phyloP scores from a whole-genome alignment of 2,888 invertebrate genomes.

The Ectemnius cavifrons region DNA sequence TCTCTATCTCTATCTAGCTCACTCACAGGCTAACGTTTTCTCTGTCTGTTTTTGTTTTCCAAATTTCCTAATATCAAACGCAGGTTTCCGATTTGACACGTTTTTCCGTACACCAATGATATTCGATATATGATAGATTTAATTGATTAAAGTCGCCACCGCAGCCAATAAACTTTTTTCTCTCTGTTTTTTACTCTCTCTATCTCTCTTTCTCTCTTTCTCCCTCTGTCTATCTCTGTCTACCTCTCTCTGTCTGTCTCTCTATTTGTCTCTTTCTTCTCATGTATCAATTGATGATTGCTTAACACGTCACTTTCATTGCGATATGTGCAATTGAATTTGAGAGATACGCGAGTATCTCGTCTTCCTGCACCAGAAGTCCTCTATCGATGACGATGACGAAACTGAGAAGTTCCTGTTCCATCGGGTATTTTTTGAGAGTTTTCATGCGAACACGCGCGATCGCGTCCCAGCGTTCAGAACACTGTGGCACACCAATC shows the following conservation, averaged over 20 bases:
- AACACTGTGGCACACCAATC: no score
- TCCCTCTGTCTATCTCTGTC: conserved; percentile 11
- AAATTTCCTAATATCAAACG: conserved; percentile 28
- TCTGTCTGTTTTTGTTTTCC: conserved; percentile 19
- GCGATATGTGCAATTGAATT: neutral
- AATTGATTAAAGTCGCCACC: conserved; percentile 44
- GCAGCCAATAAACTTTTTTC: conserved; percentile 42
- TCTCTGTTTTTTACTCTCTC: conserved; percentile 33
- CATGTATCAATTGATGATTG: neutral
- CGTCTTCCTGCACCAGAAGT: no score
- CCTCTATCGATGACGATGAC: no score
- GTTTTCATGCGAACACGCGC: no score
- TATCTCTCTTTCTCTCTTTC: conserved; percentile 24
- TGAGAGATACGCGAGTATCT: neutral
- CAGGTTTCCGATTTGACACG: conserved; percentile 51
- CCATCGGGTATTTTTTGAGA: no score
- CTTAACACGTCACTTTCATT: neutral
- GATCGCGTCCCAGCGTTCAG: no score
- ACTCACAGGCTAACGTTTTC: conserved; percentile 69
- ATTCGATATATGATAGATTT: no score
- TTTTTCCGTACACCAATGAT: conserved; percentile 45
- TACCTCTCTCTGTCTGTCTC: conserved; percentile 11
- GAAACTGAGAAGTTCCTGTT: no score
- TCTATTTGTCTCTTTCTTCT: conserved; percentile 28
- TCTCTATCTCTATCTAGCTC: no score